Evolutionary conservation across 2,113 vertebrate genomes (phyloP).

Genomic region (Canis aureus): DNA sequence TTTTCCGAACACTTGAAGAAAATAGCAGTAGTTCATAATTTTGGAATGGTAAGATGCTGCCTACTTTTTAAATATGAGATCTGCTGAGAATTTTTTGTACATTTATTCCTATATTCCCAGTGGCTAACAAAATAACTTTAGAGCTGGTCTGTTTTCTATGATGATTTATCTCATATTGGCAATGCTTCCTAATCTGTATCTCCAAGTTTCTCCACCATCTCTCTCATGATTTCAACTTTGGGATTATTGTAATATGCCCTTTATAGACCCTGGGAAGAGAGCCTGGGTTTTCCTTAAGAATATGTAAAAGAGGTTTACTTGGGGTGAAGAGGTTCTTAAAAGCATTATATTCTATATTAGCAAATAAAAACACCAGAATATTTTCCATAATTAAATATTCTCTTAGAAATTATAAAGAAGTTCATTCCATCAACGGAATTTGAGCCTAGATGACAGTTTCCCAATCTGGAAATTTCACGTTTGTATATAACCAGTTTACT

Average conservation of each 20-base stretch:
- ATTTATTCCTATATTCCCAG: not conserved
- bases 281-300: not conserved
- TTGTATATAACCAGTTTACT: not conserved
- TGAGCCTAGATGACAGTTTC: slow-evolving; percentile 52
- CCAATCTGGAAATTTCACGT: slow-evolving; percentile 53
- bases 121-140: not conserved
- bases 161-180: not conserved
- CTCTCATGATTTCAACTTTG: not conserved
- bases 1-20: slow-evolving; percentile 23
- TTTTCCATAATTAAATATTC: slow-evolving; percentile 39
- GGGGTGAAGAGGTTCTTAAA: not conserved
- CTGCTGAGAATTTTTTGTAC: not conserved
- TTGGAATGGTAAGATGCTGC: not conserved
- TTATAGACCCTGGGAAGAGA: not conserved
- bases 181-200: not conserved
- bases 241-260: not conserved
- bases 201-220: not conserved
- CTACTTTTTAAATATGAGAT: slow-evolving; percentile 15
- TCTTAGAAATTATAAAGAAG: slow-evolving; percentile 6
- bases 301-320: not conserved
- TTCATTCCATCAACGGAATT: not conserved
- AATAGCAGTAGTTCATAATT: slow-evolving; percentile 33
- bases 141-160: slow-evolving; percentile 6
- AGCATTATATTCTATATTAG: not conserved
- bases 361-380: slow-evolving; percentile 23